Evolutionary conservation across 2,113 vertebrate species (phyloP).

Genomic region (Ia io): DNA sequence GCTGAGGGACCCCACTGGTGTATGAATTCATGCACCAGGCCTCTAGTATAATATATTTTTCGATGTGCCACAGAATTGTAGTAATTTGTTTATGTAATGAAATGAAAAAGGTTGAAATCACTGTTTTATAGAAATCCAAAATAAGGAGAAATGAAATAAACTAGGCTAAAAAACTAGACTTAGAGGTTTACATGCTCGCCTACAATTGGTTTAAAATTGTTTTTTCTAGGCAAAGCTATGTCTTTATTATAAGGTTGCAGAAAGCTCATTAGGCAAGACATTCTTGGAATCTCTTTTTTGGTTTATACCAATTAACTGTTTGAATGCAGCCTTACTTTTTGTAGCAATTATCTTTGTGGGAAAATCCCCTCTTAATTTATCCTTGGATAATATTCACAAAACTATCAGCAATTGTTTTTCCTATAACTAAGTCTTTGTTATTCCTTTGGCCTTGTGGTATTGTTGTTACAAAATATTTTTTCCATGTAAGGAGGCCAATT

Average conservation of each 20-base stretch:
- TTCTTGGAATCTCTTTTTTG: slow-evolving; percentile 68
- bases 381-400: slow-evolving; percentile 62
- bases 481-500: not conserved
- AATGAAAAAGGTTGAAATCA: not conserved
- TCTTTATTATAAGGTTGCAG: not conserved
- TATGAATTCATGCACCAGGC: too few relatives aligned
- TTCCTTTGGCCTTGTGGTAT: slow-evolving; percentile 7
- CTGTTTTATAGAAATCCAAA: not conserved
- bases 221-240: not conserved
- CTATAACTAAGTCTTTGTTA: slow-evolving; percentile 37
- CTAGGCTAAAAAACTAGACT: not conserved
- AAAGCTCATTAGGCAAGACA: slow-evolving; percentile 63
- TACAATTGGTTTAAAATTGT: not conserved
- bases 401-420: slow-evolving; percentile 25
- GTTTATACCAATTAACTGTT: slow-evolving; percentile 69
- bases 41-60: not conserved
- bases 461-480: slow-evolving; percentile 38
- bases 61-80: not conserved
- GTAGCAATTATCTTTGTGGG: slow-evolving; percentile 72
- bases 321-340: slow-evolving; percentile 47
- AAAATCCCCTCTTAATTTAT: slow-evolving; percentile 70
- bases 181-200: not conserved
- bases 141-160: slow-evolving; percentile 7
- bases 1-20: too few relatives aligned
- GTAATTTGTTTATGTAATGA: not conserved